Evolutionary conservation across 1,140 invertebrate species (phyloP), one percentile per base, ranked within the genome.

Genomic region (Drosophila nigromelanica): DNA sequence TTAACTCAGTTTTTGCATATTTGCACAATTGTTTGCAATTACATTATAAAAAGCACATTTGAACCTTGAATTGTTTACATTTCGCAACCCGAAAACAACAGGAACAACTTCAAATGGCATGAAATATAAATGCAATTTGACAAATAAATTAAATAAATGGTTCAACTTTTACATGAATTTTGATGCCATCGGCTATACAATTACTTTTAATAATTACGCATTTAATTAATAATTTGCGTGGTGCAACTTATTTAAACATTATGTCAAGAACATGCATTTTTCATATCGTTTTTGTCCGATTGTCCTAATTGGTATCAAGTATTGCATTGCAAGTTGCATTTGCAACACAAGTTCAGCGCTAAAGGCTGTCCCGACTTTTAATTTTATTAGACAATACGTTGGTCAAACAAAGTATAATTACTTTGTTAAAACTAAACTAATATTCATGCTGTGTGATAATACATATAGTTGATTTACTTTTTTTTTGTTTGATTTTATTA

Each of bases 1-100:
- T 87, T 89, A 89, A 78, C 80, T 50, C 54, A 74, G 50, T 59
- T 70, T 66, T 33, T 33, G 54, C 42, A 55, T 55, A 56, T 62
- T 67, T 67, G 40, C 68, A 50, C 68, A 78, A 87, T 89, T 87
- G 73, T 76, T 76, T 67, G 64, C 69, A 79, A 83, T 87, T 79
- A 61, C 83, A 87, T 79, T 82, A 89, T 87, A 79, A 73, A 61
- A 45, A 67, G 72, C 66, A 79, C 72, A 82, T 77, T 87, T 82
- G 24, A 39, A 51, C 1, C 48, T 15, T 54, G 62, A 39, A 56
- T 50, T 72, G 54, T 72, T 58, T 52, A 67, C 30, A 35, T 55
- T 58, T 14, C 21, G 51, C 10, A 1, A n/a, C 27, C 21, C 27
- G 14, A 48, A 40, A 18, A 40, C 12, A 27, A 60, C 10, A 24